Base-by-base conservation (phyloP, 1,140 invertebrate genomes). In the Coenobita brevimanus region DNA sequence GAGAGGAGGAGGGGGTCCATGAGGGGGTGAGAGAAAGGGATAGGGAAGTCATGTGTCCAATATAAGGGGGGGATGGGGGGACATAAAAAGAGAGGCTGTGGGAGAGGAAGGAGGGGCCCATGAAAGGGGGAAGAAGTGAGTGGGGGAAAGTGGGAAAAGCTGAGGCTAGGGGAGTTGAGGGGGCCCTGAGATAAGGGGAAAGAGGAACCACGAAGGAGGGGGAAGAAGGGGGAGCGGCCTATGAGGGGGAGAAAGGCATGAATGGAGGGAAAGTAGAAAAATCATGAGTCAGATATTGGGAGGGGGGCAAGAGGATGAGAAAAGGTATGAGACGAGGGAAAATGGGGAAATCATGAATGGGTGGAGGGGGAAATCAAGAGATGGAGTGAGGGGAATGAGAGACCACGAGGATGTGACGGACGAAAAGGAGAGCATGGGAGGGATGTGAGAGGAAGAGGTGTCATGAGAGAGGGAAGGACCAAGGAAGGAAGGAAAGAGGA, bases 401-500 rank as follows among this genome's bases (percentile, higher is more conserved):
- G n/a, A n/a, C n/a, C n/a, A n/a, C n/a, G n/a, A n/a, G n/a, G n/a
- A n/a, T n/a, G n/a, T n/a, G n/a, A n/a, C n/a, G n/a, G n/a, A n/a
- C n/a, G n/a, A n/a, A n/a, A n/a, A n/a, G n/a, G n/a, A n/a, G n/a
- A n/a, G n/a, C n/a, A n/a, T n/a, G n/a, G n/a, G n/a, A n/a, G n/a
- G n/a, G n/a, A n/a, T n/a, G 62, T 24, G 62, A 64, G 62, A 64
- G 62, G 33, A 30, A 64, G 62, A 64, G 62, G 33, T n/a, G 33
- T n/a, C n/a, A 30, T 24, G 62, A 64, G 62, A 64, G 62, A 64
- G 62, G 33, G 62, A 64, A 30, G 33, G 62, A 64, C n/a, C n/a
- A 30, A 64, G 62, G 33, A 30, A 64, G 62, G 33, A 30, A 64
- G 62, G 33, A 30, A 64, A 30, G n/a, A n/a, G n/a, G n/a, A n/a